These are phyloP conservation scores for Brenthis hecate DNA, from an alignment of 2,888 invertebrate genomes.

Conservation along the genomic window DNA sequence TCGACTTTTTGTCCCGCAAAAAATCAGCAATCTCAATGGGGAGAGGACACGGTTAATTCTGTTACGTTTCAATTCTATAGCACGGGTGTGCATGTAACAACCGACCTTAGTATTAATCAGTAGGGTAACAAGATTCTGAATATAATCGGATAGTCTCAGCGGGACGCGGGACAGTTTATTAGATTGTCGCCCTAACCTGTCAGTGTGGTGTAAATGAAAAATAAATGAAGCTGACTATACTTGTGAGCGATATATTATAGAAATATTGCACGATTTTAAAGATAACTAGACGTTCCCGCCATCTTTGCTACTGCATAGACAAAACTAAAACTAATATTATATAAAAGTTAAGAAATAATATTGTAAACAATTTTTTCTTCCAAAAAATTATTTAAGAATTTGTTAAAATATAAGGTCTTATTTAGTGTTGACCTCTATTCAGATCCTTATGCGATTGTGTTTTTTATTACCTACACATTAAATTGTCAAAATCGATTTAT, in stretches of 20 bases:
- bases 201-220: slow-evolving; percentile 48
- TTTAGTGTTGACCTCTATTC: too few relatives aligned
- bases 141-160: slow-evolving; percentile 76
- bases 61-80: slow-evolving; percentile 66
- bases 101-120: slow-evolving; percentile 77
- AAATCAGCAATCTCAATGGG: slow-evolving; percentile 26
- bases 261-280: background rate
- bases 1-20: slow-evolving; percentile 15
- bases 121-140: slow-evolving; percentile 77
- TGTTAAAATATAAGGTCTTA: too few relatives aligned
- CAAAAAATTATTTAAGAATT: too few relatives aligned
- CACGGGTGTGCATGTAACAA: slow-evolving; percentile 51
- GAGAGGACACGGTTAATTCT: slow-evolving; percentile 37
- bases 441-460: too few relatives aligned
- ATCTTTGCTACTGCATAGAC: too few relatives aligned
- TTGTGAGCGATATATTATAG: background rate
- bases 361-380: too few relatives aligned
- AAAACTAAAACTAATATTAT: too few relatives aligned
- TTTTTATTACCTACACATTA: too few relatives aligned
- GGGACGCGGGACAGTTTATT: slow-evolving; percentile 75
- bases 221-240: slow-evolving; percentile 43
- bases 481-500: too few relatives aligned
- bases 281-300: too few relatives aligned
- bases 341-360: too few relatives aligned
- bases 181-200: slow-evolving; percentile 79